Evolutionary conservation across 2,888 invertebrate species (phyloP), one percentile per base, ranked within the genome.

Genomic region (Cecidostiba fungosa): DNA sequence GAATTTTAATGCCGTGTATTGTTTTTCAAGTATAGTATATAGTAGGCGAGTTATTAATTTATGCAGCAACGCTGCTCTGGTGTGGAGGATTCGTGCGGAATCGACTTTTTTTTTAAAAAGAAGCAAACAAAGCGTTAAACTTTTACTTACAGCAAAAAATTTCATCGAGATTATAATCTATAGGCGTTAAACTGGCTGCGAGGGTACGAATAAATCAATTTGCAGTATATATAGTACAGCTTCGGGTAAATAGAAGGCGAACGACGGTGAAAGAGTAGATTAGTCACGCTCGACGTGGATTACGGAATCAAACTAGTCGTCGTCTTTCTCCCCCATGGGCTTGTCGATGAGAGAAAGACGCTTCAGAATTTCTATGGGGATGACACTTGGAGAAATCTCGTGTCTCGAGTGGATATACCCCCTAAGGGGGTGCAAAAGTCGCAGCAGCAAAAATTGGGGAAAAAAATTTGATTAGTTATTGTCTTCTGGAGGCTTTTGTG

Each of bases 231-330:
- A 29, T 50, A 50, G 3, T 6, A 2, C 1, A 6, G 47, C 10
- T 1, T 47, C 47, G 47, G 3, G 62, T 5, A 23, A n/a, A 39
- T 36, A 23, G n/a, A n/a, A n/a, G 14, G n/a, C n/a, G n/a, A 3
- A 1, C 12, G n/a, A 8, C 39, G 16, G n/a, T 36, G 29, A 66
- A 80, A 77, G 70, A 77, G 81, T 70, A 85, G 82, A 85, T 85
- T 85, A 85, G 85, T 85, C 85, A 85, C 85, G 82, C 76, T 82
- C 47, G 59, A n/a, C 72, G 72, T 16, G 78, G 84, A 78, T 84
- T 78, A 73, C 59, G 76, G 23, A 85, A 85, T 85, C 80, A 85
- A 80, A 80, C 59, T 39, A 43, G n/a, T 50, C 8, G 39, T 1
- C 59, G 23, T 14, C n/a, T 4, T 39, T 16, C 12, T 3, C 23